Percentiles rank a stretch among this genome's conserved stretches.
Evolutionary conservation across 2,888 invertebrate genomes (phyloP).

Genomic region (Microplitis manilae): DNA sequence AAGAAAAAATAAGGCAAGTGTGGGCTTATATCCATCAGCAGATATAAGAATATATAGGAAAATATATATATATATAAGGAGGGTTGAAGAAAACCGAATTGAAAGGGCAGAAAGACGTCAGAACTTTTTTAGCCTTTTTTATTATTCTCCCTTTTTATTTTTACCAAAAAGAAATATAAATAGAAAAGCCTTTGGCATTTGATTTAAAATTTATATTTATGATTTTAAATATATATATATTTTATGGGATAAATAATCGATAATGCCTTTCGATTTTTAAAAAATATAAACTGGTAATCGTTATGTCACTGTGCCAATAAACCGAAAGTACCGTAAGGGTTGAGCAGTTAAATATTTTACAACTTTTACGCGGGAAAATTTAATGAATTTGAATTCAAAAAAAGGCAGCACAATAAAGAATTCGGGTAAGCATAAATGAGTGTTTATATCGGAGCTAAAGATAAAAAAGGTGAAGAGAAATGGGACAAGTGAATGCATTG

Average conservation of each 20-base stretch:
- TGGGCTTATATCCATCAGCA: conserved; percentile 52
- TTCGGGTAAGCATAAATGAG: not conserved
- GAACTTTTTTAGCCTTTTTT: not conserved
- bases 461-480: conserved; percentile 38
- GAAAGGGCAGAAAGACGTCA: conserved; percentile 25
- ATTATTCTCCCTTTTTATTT: not conserved
- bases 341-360: too few species aligned
- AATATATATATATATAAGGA: conserved; percentile 36
- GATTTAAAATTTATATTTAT: not conserved
- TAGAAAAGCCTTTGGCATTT: conserved; percentile 1
- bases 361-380: too few species aligned
- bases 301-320: too few species aligned
- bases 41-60: conserved; percentile 51
- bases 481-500: conserved; percentile 30
- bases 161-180: conserved; percentile 10
- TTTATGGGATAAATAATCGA: too few species aligned
- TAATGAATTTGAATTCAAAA: too few species aligned
- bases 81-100: conserved; percentile 23
- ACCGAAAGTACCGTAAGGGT: too few species aligned
- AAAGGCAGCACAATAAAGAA: too few species aligned
- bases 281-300: too few species aligned
- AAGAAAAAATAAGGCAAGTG: conserved; percentile 24
- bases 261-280: too few species aligned
- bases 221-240: too few species aligned
- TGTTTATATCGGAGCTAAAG: conserved; percentile 13